A percentile compares a stretch with the other conserved stretches of the same genome.
Evolutionary conservation across 2,113 vertebrate species (phyloP).

Genomic region (Dendropsophus ebraccatus): DNA sequence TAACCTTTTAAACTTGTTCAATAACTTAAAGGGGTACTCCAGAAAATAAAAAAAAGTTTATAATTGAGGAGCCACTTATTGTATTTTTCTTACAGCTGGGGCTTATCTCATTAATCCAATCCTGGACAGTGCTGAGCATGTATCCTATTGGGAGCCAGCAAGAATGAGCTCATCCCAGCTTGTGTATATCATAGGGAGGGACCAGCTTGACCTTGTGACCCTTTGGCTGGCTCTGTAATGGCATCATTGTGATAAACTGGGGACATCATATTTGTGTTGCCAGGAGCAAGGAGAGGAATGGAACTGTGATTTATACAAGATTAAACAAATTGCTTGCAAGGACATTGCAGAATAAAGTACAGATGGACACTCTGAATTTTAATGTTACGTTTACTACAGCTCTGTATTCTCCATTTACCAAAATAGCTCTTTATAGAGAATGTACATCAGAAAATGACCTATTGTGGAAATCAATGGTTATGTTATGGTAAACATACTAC

Average conservation of each 20-base stretch:
- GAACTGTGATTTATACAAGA: slow-evolving; percentile 20
- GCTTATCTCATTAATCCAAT: slow-evolving; percentile 3
- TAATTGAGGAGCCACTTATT: too few species aligned
- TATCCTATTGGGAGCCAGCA: slow-evolving; percentile 1
- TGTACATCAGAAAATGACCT: too few species aligned
- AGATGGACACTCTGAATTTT: neutral
- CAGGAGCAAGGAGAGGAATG: slow-evolving; percentile 7
- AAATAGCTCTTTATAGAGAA: too few species aligned
- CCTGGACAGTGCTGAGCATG: neutral
- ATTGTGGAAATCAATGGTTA: too few species aligned
- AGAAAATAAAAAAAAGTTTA: too few species aligned
- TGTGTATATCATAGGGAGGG: slow-evolving; percentile 22
- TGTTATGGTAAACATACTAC: too few species aligned
- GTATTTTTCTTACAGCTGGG: slow-evolving; percentile 48
- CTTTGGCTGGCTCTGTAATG: slow-evolving; percentile 19
- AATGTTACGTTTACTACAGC: neutral
- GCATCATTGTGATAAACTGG: neutral
- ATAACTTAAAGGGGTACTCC: too few species aligned
- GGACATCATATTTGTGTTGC: slow-evolving; percentile 31
- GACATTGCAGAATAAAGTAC: neutral
- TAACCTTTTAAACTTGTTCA: too few species aligned
- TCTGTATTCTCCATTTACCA: neutral
- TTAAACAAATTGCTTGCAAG: neutral
- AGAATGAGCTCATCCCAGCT: slow-evolving; percentile 40
- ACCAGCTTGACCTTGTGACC: slow-evolving; percentile 31